phyloP scores from a whole-genome alignment of 2,113 vertebrate species.

The Syngnathoides biaculeatus region DNA sequence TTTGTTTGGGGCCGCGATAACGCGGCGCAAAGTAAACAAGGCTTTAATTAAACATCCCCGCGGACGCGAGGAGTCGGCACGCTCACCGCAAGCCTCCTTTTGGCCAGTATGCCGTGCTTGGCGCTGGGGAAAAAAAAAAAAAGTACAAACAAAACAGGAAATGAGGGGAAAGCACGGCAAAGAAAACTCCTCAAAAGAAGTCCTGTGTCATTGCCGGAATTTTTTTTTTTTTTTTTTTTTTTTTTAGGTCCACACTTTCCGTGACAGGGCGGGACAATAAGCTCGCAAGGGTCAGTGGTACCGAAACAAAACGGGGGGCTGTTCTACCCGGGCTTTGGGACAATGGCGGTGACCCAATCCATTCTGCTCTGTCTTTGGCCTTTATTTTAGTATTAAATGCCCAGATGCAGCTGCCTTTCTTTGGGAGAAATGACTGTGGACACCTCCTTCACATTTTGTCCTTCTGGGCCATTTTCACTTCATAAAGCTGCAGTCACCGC shows the following conservation, averaged over 20 bases:
- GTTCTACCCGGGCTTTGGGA: constrained; percentile 78
- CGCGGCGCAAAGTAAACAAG: constrained; percentile 69
- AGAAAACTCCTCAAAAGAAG: constrained; percentile 73
- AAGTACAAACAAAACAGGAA: constrained; percentile 64
- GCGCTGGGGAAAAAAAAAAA: constrained; percentile 47
- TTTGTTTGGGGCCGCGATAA: constrained; percentile 73
- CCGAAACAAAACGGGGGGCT: constrained; percentile 82
- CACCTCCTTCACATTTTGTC: constrained; percentile 86
- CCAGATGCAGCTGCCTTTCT: constrained; percentile 84
- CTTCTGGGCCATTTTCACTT: constrained; percentile 88
- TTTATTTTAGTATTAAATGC: constrained; percentile 84
- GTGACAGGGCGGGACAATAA: constrained; percentile 84
- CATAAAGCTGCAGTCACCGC: constrained; percentile 96
- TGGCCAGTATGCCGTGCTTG: constrained; percentile 56
- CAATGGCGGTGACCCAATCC: constrained; percentile 82
- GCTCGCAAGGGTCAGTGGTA: constrained; percentile 87
- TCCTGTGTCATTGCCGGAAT: constrained; percentile 72
- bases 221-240: constrained; percentile 70
- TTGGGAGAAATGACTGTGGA: constrained; percentile 82
- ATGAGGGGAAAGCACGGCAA: constrained; percentile 39
- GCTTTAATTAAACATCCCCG: constrained; percentile 72
- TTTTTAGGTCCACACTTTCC: constrained; percentile 77
- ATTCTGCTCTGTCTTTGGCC: constrained; percentile 78
- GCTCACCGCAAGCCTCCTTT: constrained; percentile 60
- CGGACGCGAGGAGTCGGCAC: constrained; percentile 54